Evolutionary conservation across 1,140 invertebrate species (phyloP), one percentile per base, ranked within the genome.

Genomic region (Medauroidea extradentata): DNA sequence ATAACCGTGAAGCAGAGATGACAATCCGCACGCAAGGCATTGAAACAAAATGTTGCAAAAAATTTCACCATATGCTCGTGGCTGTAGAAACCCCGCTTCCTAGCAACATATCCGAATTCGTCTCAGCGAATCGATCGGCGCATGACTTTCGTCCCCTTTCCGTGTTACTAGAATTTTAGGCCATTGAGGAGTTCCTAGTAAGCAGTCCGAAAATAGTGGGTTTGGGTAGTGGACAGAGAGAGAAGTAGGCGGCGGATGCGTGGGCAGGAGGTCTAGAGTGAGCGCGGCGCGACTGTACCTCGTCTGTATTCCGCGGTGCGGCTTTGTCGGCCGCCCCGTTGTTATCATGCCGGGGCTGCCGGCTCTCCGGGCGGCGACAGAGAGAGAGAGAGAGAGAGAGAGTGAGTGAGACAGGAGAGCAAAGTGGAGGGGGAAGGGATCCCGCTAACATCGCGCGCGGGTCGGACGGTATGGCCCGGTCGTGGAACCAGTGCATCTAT

Each of bases 361-460:
- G 44, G 24, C 46, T 0, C 24, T 0, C 27, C 50, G 27, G 13
- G 48, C 43, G 25, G n/a, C 18, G 14, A 39, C 5, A 11, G 29
- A 34, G 60, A 39, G 59, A 60, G 63, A 38, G 54, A 56, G 49
- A 62, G 53, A 53, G 49, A 55, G 42, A 71, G 75, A 63, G 59
- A 59, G 34, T 9, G 24, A 34, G 64, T 57, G 63, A 64, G 60
- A 61, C 58, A 54, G 61, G 65, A 59, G 55, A 57, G 49, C 60
- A 63, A 57, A 56, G 59, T 61, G 44, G 61, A 63, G 64, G 59
- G 57, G 57, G 56, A 52, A 56, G 63, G 43, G 61, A 59, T 53
- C 60, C 39, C 42, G 48, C 50, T 53, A 61, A 62, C 58, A 63
- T 60, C 49, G 61, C 57, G 62, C 50, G 44, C 62, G 54, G 61